These are phyloP conservation scores for Ailurus styani DNA, from an alignment of 2,113 vertebrate species.

Conservation along the genomic window DNA sequence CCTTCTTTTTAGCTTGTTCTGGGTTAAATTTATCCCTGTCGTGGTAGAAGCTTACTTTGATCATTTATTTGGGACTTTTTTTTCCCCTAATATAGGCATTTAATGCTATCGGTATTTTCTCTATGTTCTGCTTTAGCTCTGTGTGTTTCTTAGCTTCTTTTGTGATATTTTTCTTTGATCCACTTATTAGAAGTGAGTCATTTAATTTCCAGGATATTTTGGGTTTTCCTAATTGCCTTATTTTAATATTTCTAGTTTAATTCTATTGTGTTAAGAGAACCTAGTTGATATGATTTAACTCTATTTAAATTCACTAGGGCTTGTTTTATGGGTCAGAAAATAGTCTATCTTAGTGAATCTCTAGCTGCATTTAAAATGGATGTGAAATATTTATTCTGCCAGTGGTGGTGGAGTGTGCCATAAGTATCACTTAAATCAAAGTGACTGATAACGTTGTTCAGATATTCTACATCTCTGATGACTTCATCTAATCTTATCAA, in stretches of 20 bases:
- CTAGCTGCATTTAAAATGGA: not conserved
- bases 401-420: not conserved
- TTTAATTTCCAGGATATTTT: not conserved
- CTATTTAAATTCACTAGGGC: not conserved
- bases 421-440: not conserved
- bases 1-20: not conserved
- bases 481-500: not conserved
- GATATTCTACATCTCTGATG: not conserved
- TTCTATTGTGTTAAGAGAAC: not conserved
- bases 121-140: not conserved
- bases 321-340: not conserved
- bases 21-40: not conserved
- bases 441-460: not conserved
- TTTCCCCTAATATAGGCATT: not conserved
- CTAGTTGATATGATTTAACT: not conserved
- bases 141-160: not conserved
- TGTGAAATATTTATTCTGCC: not conserved
- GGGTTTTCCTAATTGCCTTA: not conserved
- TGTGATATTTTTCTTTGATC: not conserved
- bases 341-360: not conserved
- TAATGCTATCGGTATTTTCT: not conserved
- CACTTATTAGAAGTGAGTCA: not conserved
- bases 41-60: not conserved
- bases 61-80: not conserved
- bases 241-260: not conserved